Conservation (phyloP, 2,797 vertebrate genomes). For the Macrochelys suwanniensis region DNA sequence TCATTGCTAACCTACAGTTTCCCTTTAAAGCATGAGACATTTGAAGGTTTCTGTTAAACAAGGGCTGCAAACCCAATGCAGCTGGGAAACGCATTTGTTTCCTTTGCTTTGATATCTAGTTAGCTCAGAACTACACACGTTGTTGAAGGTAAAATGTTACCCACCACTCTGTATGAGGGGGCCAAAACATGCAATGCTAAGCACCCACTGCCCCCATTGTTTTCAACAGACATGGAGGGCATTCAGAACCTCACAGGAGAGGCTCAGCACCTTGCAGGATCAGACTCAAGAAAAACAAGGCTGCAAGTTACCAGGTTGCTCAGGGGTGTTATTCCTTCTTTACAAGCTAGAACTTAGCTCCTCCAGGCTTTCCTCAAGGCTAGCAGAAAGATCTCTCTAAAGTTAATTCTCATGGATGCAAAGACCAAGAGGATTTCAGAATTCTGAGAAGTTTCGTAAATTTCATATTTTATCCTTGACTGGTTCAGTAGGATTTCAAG, state of each 20-base stretch:
- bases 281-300: neutral
- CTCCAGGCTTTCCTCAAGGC: neutral
- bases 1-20: constrained; percentile 25
- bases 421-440: neutral
- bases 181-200: neutral
- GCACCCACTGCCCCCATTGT: accelerated
- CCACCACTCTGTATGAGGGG: neutral
- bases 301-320: neutral
- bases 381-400: neutral
- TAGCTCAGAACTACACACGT: neutral
- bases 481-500: neutral
- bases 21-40: constrained; percentile 5
- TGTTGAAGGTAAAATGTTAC: neutral
- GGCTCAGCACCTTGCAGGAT: neutral
- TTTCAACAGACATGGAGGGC: neutral
- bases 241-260: neutral
- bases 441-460: constrained; percentile 5
- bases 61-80: neutral
- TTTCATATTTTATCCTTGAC: neutral
- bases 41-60: constrained; percentile 32
- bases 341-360: neutral
- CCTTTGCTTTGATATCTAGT: neutral
- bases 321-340: neutral
- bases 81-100: constrained; percentile 14
- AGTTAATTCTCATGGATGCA: constrained; percentile 15